Base-by-base conservation (phyloP, 1,140 invertebrate genomes). In the Trichonephila clavipes region DNA sequence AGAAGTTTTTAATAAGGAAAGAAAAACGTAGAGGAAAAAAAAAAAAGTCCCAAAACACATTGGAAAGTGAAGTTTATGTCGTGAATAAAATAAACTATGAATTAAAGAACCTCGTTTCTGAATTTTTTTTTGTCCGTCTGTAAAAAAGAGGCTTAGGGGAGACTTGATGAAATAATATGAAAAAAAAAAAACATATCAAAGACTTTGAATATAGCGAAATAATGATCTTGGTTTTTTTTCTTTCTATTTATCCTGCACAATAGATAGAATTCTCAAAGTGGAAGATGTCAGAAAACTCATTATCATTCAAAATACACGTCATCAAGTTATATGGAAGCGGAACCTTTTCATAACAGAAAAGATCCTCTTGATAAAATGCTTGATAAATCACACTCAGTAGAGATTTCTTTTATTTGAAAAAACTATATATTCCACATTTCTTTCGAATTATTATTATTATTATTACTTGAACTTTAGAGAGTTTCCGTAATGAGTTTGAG, bases 211-310 rank as follows among this genome's bases (percentile, higher is more conserved):
- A 81, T 61, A 34, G 34, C 7, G 44, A 40, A 58, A 89, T 89
- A 72, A 89, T 89, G 88, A 62, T 90, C n/a, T 44, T 44, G 34
- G 12, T 14, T 59, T 81, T 90, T 90, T 21, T 34, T 64, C n/a
- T 59, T 51, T 21, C 66, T 59, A 59, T 81, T 90, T 61, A 18
- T 87, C 28, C 10, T 18, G 19, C 69, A 61, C 51, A 90, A 81
- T 81, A 90, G 51, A 7, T 4, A 90, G 44, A 51, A 72, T 72
- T 69, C 10, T 69, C 24, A n/a, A 28, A 44, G 18, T 28, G 34
- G 21, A 58, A 44, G 24, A 90, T 90, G 58, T 62, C 51, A 81
- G 21, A 82, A 90, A 90, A 90, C 72, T 90, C 88, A 90, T 90
- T 90, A 81, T 51, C 24, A 59, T 90, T 81, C 58, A 90, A 90